These are phyloP conservation scores for Drosophila littoralis DNA, from an alignment of 1,140 invertebrate genomes.

Conservation along the genomic window DNA sequence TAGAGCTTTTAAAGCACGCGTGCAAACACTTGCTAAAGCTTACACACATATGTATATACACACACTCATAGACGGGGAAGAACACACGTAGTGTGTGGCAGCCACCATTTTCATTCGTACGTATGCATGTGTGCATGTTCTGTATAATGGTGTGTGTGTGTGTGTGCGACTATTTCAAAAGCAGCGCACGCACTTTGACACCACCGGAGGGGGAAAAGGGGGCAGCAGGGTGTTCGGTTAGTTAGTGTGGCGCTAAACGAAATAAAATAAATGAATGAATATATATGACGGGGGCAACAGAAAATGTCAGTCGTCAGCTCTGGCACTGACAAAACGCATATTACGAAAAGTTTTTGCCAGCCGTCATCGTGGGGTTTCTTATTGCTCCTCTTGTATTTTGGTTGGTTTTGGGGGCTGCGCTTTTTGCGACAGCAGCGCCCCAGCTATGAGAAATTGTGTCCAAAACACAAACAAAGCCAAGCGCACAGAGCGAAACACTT, in stretches of 20 bases:
- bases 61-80: conserved; percentile 16
- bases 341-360: conserved; percentile 50
- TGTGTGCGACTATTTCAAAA: conserved; percentile 33
- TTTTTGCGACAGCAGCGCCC: conserved; percentile 4
- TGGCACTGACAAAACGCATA: conserved; percentile 66
- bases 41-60: conserved; percentile 9
- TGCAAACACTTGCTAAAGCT: conserved; percentile 10
- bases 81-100: conserved; percentile 1
- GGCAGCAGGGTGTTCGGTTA: conserved; percentile 15
- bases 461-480: conserved; percentile 50
- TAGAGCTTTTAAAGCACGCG: conserved; percentile 29
- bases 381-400: conserved; percentile 44
- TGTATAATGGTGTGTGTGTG: not conserved
- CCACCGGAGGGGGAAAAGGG: not conserved
- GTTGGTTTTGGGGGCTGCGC: conserved; percentile 30
- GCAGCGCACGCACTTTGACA: conserved; percentile 72
- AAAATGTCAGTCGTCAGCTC: conserved; percentile 68
- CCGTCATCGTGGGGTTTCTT: conserved; percentile 28
- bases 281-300: conserved; percentile 45
- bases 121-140: not conserved
- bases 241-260: conserved; percentile 71
- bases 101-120: conserved; percentile 1
- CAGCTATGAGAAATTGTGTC: conserved; percentile 50
- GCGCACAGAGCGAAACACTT: conserved; percentile 25
- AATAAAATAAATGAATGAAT: conserved; percentile 79